phyloP scores from a whole-genome alignment of 1,140 invertebrate genomes.

The Pomacea maculata region DNA sequence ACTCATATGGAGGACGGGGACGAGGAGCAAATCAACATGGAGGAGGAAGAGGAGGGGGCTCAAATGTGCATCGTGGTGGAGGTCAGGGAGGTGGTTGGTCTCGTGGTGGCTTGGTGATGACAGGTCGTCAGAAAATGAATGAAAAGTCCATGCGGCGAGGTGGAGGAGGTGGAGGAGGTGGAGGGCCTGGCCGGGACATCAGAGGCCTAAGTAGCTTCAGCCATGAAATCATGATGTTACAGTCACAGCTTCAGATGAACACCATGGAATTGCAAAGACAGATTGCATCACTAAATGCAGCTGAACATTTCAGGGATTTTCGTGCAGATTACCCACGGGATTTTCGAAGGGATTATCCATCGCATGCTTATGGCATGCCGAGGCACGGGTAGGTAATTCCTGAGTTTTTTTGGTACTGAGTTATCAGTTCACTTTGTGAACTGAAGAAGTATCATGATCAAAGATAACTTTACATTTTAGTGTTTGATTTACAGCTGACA shows the following conservation, averaged over 20 bases:
- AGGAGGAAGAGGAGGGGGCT: not conserved
- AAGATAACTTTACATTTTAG: no score
- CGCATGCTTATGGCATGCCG: no score
- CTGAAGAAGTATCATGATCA: no score
- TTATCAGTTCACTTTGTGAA: no score
- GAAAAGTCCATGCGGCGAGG: constrained; percentile 20
- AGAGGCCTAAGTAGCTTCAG: not conserved
- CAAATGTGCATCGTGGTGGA: not conserved
- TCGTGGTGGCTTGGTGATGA: constrained; percentile 6
- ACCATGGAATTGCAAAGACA: constrained; percentile 18
- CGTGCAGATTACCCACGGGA: no score
- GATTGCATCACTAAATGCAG: constrained; percentile 9
- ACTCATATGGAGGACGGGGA: not conserved
- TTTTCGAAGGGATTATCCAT: no score
- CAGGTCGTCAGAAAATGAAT: constrained; percentile 23
- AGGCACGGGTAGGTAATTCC: no score
- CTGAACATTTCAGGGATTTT: not conserved
- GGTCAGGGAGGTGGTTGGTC: not conserved
- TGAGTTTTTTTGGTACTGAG: no score
- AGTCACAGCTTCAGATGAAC: constrained; percentile 19
- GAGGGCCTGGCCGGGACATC: not conserved
- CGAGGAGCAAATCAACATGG: not conserved
- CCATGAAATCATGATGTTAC: not conserved
- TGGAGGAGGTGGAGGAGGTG: constrained; percentile 1
- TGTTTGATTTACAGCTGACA: no score